phyloP scores from a whole-genome alignment of 2,113 vertebrate species.

The Pleuronectes platessa region DNA sequence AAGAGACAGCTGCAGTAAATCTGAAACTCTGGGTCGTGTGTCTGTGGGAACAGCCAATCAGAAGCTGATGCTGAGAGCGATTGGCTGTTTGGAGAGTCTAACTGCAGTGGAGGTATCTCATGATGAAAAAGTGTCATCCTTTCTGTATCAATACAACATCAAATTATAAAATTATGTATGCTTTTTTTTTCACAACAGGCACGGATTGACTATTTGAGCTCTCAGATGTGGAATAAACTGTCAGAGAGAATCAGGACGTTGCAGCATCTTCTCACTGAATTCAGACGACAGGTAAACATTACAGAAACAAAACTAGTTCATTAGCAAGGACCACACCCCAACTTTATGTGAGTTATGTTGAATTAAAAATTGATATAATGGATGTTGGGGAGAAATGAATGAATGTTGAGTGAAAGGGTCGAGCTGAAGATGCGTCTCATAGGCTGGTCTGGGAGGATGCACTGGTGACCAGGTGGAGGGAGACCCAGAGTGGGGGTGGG shows the following conservation, averaged over 20 bases:
- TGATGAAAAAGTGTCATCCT: not conserved
- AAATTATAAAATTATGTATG: not conserved
- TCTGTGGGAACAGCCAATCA: slow-evolving; percentile 75
- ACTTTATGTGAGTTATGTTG: too few relatives aligned
- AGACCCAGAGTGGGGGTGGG: too few relatives aligned
- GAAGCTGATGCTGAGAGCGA: slow-evolving; percentile 77
- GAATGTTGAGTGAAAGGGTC: too few relatives aligned
- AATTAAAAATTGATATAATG: too few relatives aligned
- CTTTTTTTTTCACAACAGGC: slow-evolving; percentile 66
- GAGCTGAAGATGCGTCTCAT: too few relatives aligned
- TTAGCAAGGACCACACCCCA: too few relatives aligned
- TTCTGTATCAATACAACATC: not conserved
- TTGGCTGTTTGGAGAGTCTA: slow-evolving; percentile 75
- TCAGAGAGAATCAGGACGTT: slow-evolving; percentile 76
- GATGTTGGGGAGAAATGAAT: too few relatives aligned
- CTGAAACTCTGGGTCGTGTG: slow-evolving; percentile 69
- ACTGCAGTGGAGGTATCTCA: slow-evolving; percentile 71
- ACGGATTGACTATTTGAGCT: slow-evolving; percentile 72
- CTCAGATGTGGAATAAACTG: slow-evolving; percentile 74
- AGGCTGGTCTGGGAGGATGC: too few relatives aligned
- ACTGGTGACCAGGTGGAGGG: too few relatives aligned
- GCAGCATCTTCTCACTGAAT: slow-evolving; percentile 71
- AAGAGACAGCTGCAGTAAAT: slow-evolving; percentile 47
- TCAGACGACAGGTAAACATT: slow-evolving; percentile 75
- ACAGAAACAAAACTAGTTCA: not conserved